These are phyloP conservation scores for Aplocera efformata DNA, from an alignment of 2,888 invertebrate genomes.

Conservation along the genomic window DNA sequence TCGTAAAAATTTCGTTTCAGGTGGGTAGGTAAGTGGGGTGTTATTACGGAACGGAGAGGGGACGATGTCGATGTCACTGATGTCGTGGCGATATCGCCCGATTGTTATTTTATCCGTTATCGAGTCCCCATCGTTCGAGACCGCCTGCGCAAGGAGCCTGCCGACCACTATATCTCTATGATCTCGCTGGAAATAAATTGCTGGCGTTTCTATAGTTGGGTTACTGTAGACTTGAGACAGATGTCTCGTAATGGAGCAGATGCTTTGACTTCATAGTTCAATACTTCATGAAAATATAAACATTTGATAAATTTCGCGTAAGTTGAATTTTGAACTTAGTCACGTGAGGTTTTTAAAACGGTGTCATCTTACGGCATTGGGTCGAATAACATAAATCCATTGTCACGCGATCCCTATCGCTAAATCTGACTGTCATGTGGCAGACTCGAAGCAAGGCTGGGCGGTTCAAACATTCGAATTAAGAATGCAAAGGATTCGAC, in stretches of 20 bases:
- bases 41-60: constrained; percentile 29
- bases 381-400: constrained; percentile 32
- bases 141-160: constrained; percentile 49
- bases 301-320: too few relatives aligned
- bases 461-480: constrained; percentile 46
- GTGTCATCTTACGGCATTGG: constrained; percentile 19
- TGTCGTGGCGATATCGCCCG: constrained; percentile 58
- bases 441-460: constrained; percentile 52
- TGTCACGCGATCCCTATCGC: constrained; percentile 35
- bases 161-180: constrained; percentile 37
- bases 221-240: constrained; percentile 28
- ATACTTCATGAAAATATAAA: neutral
- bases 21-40: constrained; percentile 41
- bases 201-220: constrained; percentile 32
- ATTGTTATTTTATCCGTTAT: constrained; percentile 68
- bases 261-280: constrained; percentile 12
- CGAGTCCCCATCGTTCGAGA: constrained; percentile 46
- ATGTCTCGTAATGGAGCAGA: constrained; percentile 25
- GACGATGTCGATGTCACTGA: constrained; percentile 37
- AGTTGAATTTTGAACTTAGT: neutral
- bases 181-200: constrained; percentile 52
- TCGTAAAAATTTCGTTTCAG: constrained; percentile 58
- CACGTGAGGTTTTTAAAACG: constrained; percentile 11
- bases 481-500: constrained; percentile 47
- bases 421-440: constrained; percentile 60